Base-by-base conservation (phyloP, 2,797 vertebrate genomes). In the Sebastes cheni region DNA sequence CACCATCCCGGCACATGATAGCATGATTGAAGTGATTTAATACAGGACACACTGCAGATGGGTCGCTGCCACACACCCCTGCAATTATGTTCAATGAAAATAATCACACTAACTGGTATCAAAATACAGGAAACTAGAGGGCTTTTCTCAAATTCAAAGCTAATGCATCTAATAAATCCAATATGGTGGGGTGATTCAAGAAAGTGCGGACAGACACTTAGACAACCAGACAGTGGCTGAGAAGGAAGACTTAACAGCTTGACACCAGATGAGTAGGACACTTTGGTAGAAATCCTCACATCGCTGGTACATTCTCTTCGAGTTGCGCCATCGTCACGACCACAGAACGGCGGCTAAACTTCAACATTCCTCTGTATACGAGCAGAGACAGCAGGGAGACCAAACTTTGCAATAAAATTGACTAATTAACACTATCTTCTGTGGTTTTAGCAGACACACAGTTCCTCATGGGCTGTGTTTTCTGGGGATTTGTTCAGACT, bases 11-110 rank as follows among this genome's bases (percentile, higher is more conserved):
- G 29, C 78, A 84, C 70, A 86, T 72, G 83, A 91, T 82, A 80
- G 64, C 67, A 88, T 83, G 72, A 85, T 62, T 78, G 34, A 80
- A 79, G 77, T 80, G 88, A 89, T 90, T 88, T 85, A 92, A 89
- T 74, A 32, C 36, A 62, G 58, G 56, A 87, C 67, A 59, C n/a
- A 71, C 59, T 75, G 81, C 59, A 75, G 77, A 82, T 59, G 68
- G 66, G 64, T 84, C 71, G 22, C 64, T 72, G n/a, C 72, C 75
- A 82, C 73, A 79, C 79, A 71, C 75, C 67, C 77, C 34, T 46
- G 58, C 64, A 82, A 88, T 87, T 84, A 82, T 23, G n/a, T 77
- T 30, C 16, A 56, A 7, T n/a, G 62, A 74, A 67, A 61, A 72
- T 30, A 68, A 72, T 62, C 23, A 54, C 66, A 54, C 75, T 30